Percentiles rank a stretch among this genome's conserved stretches.
phyloP scores from a whole-genome alignment of 2,797 vertebrate genomes.

The Paratrypauchen microcephalus region DNA sequence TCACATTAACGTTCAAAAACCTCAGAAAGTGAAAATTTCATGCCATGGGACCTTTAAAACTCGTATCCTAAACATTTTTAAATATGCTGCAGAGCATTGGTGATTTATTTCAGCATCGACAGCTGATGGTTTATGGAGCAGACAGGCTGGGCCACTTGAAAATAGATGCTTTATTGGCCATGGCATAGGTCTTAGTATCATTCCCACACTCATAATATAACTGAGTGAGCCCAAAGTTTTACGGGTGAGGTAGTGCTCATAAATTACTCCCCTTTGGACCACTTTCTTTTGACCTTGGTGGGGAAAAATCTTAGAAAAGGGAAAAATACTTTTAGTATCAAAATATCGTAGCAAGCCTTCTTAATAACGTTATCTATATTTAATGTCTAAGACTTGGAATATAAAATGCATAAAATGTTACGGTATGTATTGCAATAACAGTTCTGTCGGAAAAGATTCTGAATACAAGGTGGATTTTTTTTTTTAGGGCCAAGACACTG shows the following conservation, averaged over 20 bases:
- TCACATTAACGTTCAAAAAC: too few relatives aligned
- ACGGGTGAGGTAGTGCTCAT: conserved; percentile 3
- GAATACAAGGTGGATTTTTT: background rate
- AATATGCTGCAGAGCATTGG: background rate
- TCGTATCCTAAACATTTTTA: background rate
- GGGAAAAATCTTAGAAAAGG: conserved; percentile 7
- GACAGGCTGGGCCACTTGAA: background rate
- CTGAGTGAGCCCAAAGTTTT: conserved; percentile 12
- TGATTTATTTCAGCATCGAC: conserved; percentile 1
- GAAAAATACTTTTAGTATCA: background rate
- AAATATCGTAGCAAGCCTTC: background rate
- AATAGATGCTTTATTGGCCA: conserved; percentile 12
- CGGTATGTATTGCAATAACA: background rate
- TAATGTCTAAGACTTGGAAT: conserved; percentile 1
- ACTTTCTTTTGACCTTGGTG: conserved; percentile 13
- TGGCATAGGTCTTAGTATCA: conserved; percentile 10
- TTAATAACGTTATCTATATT: background rate
- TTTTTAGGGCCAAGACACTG: too few relatives aligned
- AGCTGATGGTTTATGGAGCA: conserved; percentile 4
- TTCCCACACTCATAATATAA: conserved; percentile 12
- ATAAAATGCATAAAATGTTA: background rate
- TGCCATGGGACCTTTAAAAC: too few relatives aligned
- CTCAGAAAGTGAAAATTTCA: too few relatives aligned
- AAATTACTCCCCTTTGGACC: conserved; percentile 11
- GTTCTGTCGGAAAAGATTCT: background rate